Conservation (phyloP, 2,113 vertebrate species). For the Platysternon megacephalum region DNA sequence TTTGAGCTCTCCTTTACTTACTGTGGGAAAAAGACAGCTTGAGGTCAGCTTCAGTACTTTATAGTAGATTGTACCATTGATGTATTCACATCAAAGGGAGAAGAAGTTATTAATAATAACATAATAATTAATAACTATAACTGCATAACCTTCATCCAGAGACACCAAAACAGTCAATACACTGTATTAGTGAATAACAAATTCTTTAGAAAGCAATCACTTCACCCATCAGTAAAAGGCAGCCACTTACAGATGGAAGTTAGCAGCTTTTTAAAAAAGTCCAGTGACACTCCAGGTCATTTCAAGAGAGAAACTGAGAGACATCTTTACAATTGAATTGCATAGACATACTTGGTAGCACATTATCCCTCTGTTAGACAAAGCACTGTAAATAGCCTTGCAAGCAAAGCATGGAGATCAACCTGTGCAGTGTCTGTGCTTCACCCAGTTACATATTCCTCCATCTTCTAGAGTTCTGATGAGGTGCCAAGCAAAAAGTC, state of each 20-base stretch:
- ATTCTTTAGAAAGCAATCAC: background rate
- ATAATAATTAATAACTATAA: background rate
- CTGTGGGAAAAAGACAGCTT: background rate
- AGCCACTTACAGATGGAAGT: background rate
- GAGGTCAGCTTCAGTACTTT: background rate
- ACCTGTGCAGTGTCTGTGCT: rapidly evolving
- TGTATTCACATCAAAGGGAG: background rate
- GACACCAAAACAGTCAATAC: background rate
- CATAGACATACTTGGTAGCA: background rate
- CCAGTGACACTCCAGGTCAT: background rate
- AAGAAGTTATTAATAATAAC: background rate
- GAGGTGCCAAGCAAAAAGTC: background rate
- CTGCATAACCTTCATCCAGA: slow-evolving; percentile 2
- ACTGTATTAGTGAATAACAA: background rate
- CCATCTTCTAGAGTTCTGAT: background rate
- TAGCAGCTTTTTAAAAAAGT: slow-evolving; percentile 1
- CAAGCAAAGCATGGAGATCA: background rate
- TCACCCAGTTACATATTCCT: background rate
- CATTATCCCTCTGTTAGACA: background rate
- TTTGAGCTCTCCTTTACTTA: background rate
- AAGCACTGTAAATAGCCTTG: background rate
- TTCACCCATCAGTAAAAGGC: background rate
- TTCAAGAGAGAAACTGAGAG: slow-evolving; percentile 3
- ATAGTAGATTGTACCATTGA: background rate
- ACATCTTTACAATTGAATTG: background rate